Percentiles rank a stretch among this genome's conserved stretches.
Conservation (phyloP, 1,140 invertebrate species). For the Neodiprion virginianus region DNA sequence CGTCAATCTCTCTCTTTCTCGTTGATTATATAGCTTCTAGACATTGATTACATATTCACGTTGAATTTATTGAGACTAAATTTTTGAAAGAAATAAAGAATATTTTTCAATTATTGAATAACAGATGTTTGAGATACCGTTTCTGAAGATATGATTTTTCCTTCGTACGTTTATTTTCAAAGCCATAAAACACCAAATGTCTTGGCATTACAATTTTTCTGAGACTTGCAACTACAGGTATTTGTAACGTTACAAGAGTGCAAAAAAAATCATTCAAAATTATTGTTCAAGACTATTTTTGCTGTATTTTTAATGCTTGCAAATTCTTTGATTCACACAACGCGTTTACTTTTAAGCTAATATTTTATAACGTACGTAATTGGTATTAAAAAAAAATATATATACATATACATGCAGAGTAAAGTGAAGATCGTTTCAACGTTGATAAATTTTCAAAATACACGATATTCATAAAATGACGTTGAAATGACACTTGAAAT, state of each 20-base stretch:
- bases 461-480: too few species aligned
- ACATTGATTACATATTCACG: not conserved
- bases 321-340: too few species aligned
- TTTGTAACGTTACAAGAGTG: not conserved
- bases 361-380: too few species aligned
- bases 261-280: not conserved
- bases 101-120: not conserved
- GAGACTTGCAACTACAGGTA: not conserved
- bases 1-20: too few species aligned
- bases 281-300: not conserved
- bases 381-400: too few species aligned
- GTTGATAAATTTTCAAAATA: too few species aligned
- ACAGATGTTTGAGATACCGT: not conserved
- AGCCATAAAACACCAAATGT: too few species aligned
- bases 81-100: not conserved
- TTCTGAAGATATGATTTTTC: not conserved
- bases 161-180: not conserved
- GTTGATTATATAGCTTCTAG: not conserved
- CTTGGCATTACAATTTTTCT: too few species aligned
- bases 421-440: too few species aligned
- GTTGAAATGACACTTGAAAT: too few species aligned
- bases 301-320: not conserved
- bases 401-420: too few species aligned
- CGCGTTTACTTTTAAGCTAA: too few species aligned
- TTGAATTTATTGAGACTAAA: not conserved